Conservation (phyloP, 2,888 invertebrate species). For the Meghimatium bilineatum region DNA sequence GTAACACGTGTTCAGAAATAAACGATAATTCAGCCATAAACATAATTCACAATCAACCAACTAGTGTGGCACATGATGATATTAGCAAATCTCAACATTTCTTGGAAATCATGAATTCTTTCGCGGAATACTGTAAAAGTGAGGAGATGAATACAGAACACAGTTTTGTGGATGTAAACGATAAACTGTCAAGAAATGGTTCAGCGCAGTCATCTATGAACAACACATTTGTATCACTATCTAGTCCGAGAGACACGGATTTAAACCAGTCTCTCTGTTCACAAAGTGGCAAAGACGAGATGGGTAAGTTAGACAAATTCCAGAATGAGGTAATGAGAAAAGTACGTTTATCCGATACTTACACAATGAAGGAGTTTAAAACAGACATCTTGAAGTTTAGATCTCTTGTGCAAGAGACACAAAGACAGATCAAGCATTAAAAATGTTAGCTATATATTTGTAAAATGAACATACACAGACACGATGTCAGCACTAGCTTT, state of each 20-base stretch:
- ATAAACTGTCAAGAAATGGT: not conserved
- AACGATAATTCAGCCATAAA: no score
- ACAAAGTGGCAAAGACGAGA: not conserved
- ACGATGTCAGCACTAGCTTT: no score
- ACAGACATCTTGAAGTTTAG: not conserved
- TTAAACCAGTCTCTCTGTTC: not conserved
- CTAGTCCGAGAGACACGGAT: no score
- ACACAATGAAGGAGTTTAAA: slow-evolving; percentile 9
- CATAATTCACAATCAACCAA: not conserved
- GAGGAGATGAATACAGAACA: not conserved
- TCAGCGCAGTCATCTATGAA: not conserved
- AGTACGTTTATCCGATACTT: not conserved
- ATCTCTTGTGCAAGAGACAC: not conserved
- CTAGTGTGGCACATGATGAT: not conserved
- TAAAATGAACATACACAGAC: no score
- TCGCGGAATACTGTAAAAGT: not conserved
- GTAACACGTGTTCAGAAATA: no score
- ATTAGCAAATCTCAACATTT: not conserved
- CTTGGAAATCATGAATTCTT: not conserved
- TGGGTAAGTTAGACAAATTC: not conserved
- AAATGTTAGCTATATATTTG: no score
- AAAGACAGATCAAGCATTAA: no score
- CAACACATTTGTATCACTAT: no score
- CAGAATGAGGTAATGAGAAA: not conserved
- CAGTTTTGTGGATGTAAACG: no score